Evolutionary conservation across 2,113 vertebrate genomes (phyloP), one percentile per base, ranked within the genome.

Genomic region (Bombycilla garrulus): DNA sequence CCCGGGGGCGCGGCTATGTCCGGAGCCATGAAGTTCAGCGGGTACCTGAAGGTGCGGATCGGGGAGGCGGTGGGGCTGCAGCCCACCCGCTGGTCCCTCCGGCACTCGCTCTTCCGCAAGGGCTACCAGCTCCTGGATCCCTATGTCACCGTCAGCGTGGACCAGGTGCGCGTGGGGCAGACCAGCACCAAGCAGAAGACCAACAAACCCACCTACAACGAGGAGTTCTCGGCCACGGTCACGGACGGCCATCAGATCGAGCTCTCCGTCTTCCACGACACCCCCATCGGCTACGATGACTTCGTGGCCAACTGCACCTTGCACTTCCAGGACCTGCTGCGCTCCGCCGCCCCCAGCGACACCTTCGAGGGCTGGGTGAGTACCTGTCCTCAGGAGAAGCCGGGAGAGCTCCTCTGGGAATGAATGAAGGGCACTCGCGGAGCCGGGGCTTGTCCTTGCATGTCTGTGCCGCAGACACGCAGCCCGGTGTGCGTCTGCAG

Each of bases 261-360:
- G 97, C 93, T 99, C 90, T 98, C 99, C 0, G 99, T 99, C 25
- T 99, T 99, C 95, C 99, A 99, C 71, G 99, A 99, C 92, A 99
- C 99, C n/a, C 98, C 99, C 18, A 98, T 99, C 58, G 99, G 99
- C 40, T 99, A 99, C 65, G 99, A 99, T 76, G 99, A 99, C 98
- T 99, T 99, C 28, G 99, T 99, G 96, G 99, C 99, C 86, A 99
- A 99, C 97, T 99, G 99, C 97, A 98, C 97, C 65, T 97, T 99
- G 82, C 98, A 97, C 69, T 99, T 99, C 93, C 98, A 98, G 42
- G 99, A 99, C 73, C 97, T 99, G 64, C 95, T 99, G 76, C 98
- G 98, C 76, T 98, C 96, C 11, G 93, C 98, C 13, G 98, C 98
- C 91, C 84, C 97, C 31, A 98, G 98, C 13, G 98, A 99, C 93